Evolutionary conservation across 2,113 vertebrate species (phyloP), one percentile per base, ranked within the genome.

Genomic region (Coptodon bakossiorum): DNA sequence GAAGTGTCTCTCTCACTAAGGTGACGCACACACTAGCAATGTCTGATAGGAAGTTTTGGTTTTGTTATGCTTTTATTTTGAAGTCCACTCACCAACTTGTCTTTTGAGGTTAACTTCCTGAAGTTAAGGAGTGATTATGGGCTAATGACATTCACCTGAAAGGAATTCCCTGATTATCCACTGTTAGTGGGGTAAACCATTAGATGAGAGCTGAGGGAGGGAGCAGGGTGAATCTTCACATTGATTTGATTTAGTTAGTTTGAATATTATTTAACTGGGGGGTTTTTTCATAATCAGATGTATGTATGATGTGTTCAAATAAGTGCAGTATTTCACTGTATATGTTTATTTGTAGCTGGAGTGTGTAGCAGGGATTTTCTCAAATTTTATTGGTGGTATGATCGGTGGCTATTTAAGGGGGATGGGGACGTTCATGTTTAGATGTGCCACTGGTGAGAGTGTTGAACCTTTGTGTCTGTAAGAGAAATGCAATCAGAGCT

Each of bases 381-480:
- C 31, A 34, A 0, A 63, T 1, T 63, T 36, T 19, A 36, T 31
- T 63, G 59, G 59, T 36, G 59, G 17, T 11, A 36, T 11, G 9
- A 63, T 63, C 1, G 17, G 31, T 63, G 59, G 31, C 17, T 63
- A n/a, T 63, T 36, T n/a, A 36, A 63, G 6, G 36, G 31, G 57
- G 31, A 17, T 19, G 59, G 29, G 9, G 59, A 19, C 0, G 2
- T 63, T 36, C 1, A 36, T 63, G 59, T 11, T 34, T 63, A 2
- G 29, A 63, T n/a, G 17, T 61, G 5, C 1, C 0, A 1, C 14
- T 34, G 57, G 8, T 61, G 3, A 61, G 27, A 31, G 0, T 0
- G 57, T 59, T 59, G 57, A 59, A 59, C 14, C 27, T 0, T 3
- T 59, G 14, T 59, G 14, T 31, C 5, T 59, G 56, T 34, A 63